A percentile compares a stretch with the other conserved stretches of the same genome.
phyloP scores from a whole-genome alignment of 2,113 vertebrate species.

The Sinocyclocheilus maitianheensis region DNA sequence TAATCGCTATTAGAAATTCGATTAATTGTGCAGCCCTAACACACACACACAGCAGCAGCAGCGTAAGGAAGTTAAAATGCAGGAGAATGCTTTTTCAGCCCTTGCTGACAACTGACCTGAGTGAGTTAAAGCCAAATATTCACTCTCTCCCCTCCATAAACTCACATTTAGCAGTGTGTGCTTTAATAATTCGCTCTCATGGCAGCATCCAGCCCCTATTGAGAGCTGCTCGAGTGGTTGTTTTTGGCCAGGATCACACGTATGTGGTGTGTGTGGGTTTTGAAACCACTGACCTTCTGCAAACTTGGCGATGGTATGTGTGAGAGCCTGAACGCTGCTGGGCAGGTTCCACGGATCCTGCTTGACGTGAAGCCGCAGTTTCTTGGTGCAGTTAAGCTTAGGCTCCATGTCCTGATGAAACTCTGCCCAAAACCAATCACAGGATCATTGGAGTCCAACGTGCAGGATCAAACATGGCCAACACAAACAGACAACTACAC shows the following conservation, averaged over 20 bases:
- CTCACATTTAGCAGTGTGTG: constrained; percentile 34
- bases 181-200: not conserved
- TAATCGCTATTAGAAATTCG: too few species aligned
- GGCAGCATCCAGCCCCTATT: not conserved
- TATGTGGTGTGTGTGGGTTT: not conserved
- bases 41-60: too few species aligned
- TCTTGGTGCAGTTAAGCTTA: constrained; percentile 88
- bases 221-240: not conserved
- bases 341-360: constrained; percentile 98
- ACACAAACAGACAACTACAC: not conserved
- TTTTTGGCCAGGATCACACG: constrained; percentile 39
- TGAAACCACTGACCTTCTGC: constrained; percentile 84
- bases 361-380: constrained; percentile 90
- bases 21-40: too few species aligned
- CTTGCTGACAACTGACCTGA: not conserved
- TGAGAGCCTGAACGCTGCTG: constrained; percentile 85
- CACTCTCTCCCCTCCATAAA: constrained; percentile 10
- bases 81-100: constrained; percentile 7
- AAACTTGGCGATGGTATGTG: constrained; percentile 88
- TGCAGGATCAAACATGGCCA: not conserved
- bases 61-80: constrained; percentile 24
- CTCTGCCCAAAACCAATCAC: constrained; percentile 74
- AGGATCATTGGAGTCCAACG: not conserved
- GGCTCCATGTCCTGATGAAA: constrained; percentile 95
- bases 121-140: not conserved